Evolutionary conservation across 2,797 vertebrate genomes (phyloP), one percentile per base, ranked within the genome.

Genomic region (Coranthus polyacanthus): DNA sequence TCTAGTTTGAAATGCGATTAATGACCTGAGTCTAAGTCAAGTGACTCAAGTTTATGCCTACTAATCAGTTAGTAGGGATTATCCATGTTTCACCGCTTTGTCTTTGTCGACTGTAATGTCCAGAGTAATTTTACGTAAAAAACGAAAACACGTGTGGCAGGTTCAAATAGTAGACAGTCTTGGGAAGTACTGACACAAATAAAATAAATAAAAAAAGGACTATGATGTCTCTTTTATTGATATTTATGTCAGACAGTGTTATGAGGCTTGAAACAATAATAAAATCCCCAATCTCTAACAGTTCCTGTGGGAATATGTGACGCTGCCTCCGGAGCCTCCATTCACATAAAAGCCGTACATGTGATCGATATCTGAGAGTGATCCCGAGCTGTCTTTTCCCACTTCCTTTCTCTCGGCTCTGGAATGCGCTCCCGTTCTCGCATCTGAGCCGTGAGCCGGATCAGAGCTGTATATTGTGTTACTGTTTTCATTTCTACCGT

Each of bases 401-500:
- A 39, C 65, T 66, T 51, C 66, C 69, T 60, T 9, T 20, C 72
- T 67, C 68, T 42, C 49, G 0, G 36, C 20, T 53, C 21, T 79
- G 84, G 83, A 90, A 89, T 91, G 84, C 13, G 13, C 69, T 63
- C 58, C 58, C 20, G 60, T 74, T 84, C 74, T 57, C 59, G 78
- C 67, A 45, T 87, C 83, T 88, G 68, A 89, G 77, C 81, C 47
- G 21, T 79, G 84, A 88, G 84, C 77, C 50, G 81, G 89, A 93
- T 92, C 78, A 90, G 83, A 72, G 72, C 81, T 70, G 68, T 88
- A 91, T 92, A 92, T 93, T 93, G 88, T 87, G 86, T 92, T 90
- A 85, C 90, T 93, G 94, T 93, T 94, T 93, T 92, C 85, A 81
- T 93, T 94, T 92, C 91, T 90, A 91, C 85, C 62, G 63, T 72